Evolutionary conservation across 2,888 invertebrate genomes (phyloP), one percentile per base, ranked within the genome.

Genomic region (Pyrrhosoma nymphula): DNA sequence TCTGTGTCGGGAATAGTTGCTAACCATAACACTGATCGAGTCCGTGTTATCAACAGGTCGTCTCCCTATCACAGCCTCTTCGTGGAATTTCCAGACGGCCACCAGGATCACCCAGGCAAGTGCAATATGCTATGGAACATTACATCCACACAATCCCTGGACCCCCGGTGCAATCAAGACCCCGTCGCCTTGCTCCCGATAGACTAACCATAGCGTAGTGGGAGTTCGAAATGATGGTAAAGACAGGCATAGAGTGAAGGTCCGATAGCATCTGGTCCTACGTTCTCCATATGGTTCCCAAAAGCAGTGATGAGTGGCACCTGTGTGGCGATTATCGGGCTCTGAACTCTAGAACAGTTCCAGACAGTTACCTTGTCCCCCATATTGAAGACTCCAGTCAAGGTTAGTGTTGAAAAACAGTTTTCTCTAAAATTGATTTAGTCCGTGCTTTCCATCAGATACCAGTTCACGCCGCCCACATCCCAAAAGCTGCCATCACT

Each of bases 241-340:
- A n/a, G n/a, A n/a, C 8, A 4, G 75, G 75, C 14, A 75, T 6
- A 0, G n/a, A 26, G n/a, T 8, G 30, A 4, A 26, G 75, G 14
- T 75, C 75, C 8, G n/a, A 26, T 6, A 75, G 75, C 30, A 4
- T n/a, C 18, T 30, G 75, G 75, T 82, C 75, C 4, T 82, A 30
- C 14, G 30, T 30, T 12, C 35, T 82, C n/a, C 75, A 82, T 95
- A 95, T 96, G 91, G 96, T 96, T 0, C 96, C 96, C 6, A 97
- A 97, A 95, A 96, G 96, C 90, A 95, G 96, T 18, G 96, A 96
- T 39, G 96, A 96, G 1, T 96, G 96, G 95, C 96, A 96, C 56
- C 96, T 96, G 96, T 97, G 97, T 96, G 96, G 97, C 0, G 97
- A 97, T 90, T 97, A 96, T 95, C 95, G 97, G 0, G 26, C 35